A percentile compares a stretch with the other conserved stretches of the same genome.
These are phyloP conservation scores for Euplagia quadripunctaria DNA, from an alignment of 2,888 invertebrate genomes.

Conservation along the genomic window DNA sequence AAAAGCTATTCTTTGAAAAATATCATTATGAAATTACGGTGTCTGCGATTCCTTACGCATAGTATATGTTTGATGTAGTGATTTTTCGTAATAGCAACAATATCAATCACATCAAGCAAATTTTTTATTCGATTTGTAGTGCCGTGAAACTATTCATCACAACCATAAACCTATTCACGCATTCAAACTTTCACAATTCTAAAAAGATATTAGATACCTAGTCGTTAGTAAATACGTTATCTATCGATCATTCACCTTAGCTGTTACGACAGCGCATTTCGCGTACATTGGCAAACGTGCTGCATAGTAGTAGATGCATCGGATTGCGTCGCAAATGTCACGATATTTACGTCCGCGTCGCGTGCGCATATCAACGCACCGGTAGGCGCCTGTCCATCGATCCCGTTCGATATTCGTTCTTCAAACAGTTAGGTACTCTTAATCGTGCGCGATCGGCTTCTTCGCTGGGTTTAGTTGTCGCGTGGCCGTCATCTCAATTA, in stretches of 20 bases:
- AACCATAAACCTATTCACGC: not conserved
- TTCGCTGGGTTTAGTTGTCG: constrained; percentile 48
- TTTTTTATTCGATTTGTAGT: not conserved
- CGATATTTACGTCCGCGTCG: constrained; percentile 76
- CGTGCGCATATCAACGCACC: constrained; percentile 62
- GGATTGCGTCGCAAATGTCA: constrained; percentile 58
- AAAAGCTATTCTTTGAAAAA: not conserved
- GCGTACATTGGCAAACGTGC: constrained; percentile 53
- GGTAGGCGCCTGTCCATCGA: constrained; percentile 55
- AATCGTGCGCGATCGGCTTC: constrained; percentile 66
- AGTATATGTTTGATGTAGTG: not conserved
- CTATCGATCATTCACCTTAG: constrained; percentile 81
- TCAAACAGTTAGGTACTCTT: constrained; percentile 61
- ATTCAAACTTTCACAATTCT: constrained; percentile 12
- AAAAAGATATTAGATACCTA: constrained; percentile 13
- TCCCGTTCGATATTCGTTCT: constrained; percentile 72
- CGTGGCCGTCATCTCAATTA: constrained; percentile 54
- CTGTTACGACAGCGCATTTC: constrained; percentile 72
- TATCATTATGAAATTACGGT: not conserved
- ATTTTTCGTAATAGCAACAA: not conserved
- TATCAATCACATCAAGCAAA: not conserved
- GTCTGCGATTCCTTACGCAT: not conserved
- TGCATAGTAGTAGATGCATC: constrained; percentile 35
- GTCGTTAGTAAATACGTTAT: constrained; percentile 57
- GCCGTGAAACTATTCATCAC: not conserved